These are phyloP conservation scores for Brachymystax lenok DNA, from an alignment of 2,797 vertebrate genomes.

Conservation along the genomic window DNA sequence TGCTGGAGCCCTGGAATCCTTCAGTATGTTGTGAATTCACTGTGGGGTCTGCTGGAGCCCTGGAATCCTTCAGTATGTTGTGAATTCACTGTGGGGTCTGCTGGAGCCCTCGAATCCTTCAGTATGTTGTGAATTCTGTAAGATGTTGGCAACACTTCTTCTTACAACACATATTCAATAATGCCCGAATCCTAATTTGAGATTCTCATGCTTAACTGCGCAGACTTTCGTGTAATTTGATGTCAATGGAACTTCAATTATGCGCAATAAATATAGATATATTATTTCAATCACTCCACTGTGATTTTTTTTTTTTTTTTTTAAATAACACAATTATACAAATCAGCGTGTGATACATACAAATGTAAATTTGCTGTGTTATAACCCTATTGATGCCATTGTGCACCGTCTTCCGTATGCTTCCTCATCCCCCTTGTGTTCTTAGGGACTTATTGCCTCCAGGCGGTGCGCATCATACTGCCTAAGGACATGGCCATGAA, in stretches of 20 bases:
- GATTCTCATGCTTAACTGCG: no score
- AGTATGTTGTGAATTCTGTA: no score
- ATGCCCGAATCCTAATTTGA: no score
- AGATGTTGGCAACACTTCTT: no score
- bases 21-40: slow-evolving; percentile 33
- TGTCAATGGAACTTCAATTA: no score
- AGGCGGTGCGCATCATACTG: slow-evolving; percentile 88
- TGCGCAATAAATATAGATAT: no score
- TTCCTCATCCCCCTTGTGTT: background rate
- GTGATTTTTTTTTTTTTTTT: no score
- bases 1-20: no score
- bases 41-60: background rate
- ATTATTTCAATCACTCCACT: no score
- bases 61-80: background rate
- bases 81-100: background rate
- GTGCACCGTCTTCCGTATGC: background rate
- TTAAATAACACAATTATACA: background rate
- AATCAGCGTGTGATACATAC: no score
- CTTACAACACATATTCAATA: no score
- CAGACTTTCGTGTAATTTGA: no score
- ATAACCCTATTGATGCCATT: background rate
- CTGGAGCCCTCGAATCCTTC: background rate
- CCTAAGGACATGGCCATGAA: slow-evolving; percentile 92
- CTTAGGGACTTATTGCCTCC: slow-evolving; percentile 91
- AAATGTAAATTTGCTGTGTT: background rate